phyloP scores from a whole-genome alignment of 2,888 invertebrate species.

The Boloria euphrosyne region DNA sequence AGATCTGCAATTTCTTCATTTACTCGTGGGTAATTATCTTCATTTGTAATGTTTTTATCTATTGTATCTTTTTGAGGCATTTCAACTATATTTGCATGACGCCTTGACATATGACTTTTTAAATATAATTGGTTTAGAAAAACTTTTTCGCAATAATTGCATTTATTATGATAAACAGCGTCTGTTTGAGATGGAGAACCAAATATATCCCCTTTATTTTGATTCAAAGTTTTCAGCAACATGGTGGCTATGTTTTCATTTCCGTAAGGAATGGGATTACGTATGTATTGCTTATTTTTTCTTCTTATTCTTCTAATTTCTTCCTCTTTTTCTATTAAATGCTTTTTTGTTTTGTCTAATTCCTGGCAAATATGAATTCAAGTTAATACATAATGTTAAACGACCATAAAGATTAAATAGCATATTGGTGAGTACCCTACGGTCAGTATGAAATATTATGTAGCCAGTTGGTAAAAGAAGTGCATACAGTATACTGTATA shows the following conservation, averaged over 20 bases:
- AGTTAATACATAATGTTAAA: too few species aligned
- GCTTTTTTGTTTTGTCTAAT: constrained; percentile 78
- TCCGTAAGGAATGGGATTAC: constrained; percentile 62
- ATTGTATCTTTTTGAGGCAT: constrained; percentile 59
- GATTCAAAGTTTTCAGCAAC: constrained; percentile 69
- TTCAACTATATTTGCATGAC: constrained; percentile 73
- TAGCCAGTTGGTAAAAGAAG: too few species aligned
- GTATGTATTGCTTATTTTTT: constrained; percentile 64
- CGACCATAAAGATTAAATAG: too few species aligned
- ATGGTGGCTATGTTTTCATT: constrained; percentile 76
- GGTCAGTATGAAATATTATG: too few species aligned
- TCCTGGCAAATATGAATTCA: constrained; percentile 60
- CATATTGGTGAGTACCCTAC: too few species aligned
- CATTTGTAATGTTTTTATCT: constrained; percentile 41
- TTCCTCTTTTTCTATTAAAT: constrained; percentile 72
- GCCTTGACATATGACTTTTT: constrained; percentile 83
- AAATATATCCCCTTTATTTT: constrained; percentile 63
- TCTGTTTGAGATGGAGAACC: constrained; percentile 56
- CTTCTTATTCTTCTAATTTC: constrained; percentile 77
- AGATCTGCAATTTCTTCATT: constrained; percentile 69
- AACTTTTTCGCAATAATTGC: constrained; percentile 85
- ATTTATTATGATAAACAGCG: constrained; percentile 78
- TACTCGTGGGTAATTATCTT: constrained; percentile 84
- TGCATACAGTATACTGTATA: too few species aligned
- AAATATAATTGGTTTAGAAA: constrained; percentile 85